Base-by-base conservation (phyloP, 2,888 invertebrate species). In the Tenthredo scrophulariae region DNA sequence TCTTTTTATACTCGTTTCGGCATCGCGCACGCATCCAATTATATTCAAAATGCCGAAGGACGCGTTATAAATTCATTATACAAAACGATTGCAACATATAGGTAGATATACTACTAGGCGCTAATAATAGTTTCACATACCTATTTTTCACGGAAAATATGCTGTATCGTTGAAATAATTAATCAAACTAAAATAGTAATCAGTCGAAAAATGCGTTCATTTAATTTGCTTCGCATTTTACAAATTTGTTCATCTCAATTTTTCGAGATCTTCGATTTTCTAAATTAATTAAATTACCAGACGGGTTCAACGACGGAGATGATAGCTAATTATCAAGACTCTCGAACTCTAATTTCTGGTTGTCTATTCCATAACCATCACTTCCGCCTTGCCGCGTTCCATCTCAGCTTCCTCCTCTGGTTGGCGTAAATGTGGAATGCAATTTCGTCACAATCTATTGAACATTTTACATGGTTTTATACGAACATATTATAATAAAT, bases 21-120 rank as follows among this genome's bases (percentile, higher is more conserved):
- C 22, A 22, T 62, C 13, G 62, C 13, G 62, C 62, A 26, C 62
- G 26, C 26, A 62, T 62, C 5, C 62, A 26, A 62, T 62, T 26
- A 26, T 62, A 37, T 37, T 70, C 7, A 5, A 70, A 70, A 70
- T 70, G 10, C n/a, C 70, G 70, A 70, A 70, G 70, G 70, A 70
- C 70, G 70, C 9, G 70, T 33, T 18, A 70, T 37, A 70, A 33
- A 70, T 37, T n/a, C 33, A 70, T 70, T 70, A 70, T 37, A 37
- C 70, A 37, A 70, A 26, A 62, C 26, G 2, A 62, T 62, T 62
- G 62, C 62, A 62, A 62, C 13, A 62, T 9, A 37, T 37, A 37
- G 37, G 58, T 22, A 22, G n/a, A 58, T 7, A 26, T 54, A 50
- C 50, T n/a, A 54, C 54, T 18, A 54, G 54, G 18, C 54, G n/a